phyloP scores from a whole-genome alignment of 2,113 vertebrate species.

The Bos taurus region ARS-UCD2.0 NC_037343.1:28697501-28698000 shows the following conservation, averaged over 20 bases:
- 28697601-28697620: constrained; percentile 32
- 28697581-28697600: constrained; percentile 59
- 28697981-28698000: background rate
- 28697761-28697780: constrained; percentile 29
- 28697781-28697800: background rate
- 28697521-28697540: constrained; percentile 48
- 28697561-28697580: constrained; percentile 42
- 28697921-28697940: background rate
- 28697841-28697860: background rate
- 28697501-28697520: constrained; percentile 46
- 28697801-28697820: constrained; percentile 5
- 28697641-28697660: constrained; percentile 74
- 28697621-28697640: constrained; percentile 41
- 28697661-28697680: constrained; percentile 46
- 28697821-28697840: background rate
- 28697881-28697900: background rate
- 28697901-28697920: background rate
- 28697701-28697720: constrained; percentile 36
- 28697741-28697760: constrained; percentile 38
- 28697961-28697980: background rate
- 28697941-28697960: background rate
- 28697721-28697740: constrained; percentile 53
- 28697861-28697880: background rate
- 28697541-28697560: constrained; percentile 50
- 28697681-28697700: constrained; percentile 48